phyloP scores from a whole-genome alignment of 2,888 invertebrate species.

The Pasiphila rectangulata region DNA sequence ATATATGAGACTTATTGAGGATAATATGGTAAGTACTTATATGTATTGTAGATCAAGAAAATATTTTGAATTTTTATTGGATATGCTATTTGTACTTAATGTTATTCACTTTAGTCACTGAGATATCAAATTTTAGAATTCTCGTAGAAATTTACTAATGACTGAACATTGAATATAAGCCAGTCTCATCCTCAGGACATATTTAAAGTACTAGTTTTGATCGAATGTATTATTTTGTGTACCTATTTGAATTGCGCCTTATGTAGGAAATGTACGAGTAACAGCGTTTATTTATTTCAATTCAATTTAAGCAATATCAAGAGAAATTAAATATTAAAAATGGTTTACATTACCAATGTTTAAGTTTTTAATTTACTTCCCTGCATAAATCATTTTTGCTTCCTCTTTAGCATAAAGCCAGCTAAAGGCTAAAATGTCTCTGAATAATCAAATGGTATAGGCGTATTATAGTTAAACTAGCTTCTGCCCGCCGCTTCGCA shows the following conservation, averaged over 20 bases:
- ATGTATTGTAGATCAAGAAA: slow-evolving; percentile 15
- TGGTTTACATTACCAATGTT: slow-evolving; percentile 59
- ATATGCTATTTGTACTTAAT: too few relatives aligned
- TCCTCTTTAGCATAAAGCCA: too few relatives aligned
- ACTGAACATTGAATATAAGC: slow-evolving; percentile 7
- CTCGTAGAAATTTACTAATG: not conserved
- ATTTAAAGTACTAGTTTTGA: not conserved
- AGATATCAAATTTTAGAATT: not conserved
- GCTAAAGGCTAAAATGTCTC: too few relatives aligned
- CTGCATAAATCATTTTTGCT: too few relatives aligned
- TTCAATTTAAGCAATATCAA: slow-evolving; percentile 77
- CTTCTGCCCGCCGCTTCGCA: too few relatives aligned
- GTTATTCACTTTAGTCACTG: not conserved
- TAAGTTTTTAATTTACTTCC: slow-evolving; percentile 37
- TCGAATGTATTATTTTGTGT: slow-evolving; percentile 43
- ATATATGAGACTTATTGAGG: slow-evolving; percentile 5
- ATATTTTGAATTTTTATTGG: slow-evolving; percentile 21
- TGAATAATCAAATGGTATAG: too few relatives aligned
- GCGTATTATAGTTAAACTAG: too few relatives aligned
- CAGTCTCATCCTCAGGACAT: not conserved
- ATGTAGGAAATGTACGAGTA: slow-evolving; percentile 64
- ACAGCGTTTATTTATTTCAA: slow-evolving; percentile 67
- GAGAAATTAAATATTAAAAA: slow-evolving; percentile 67
- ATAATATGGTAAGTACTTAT: slow-evolving; percentile 2
- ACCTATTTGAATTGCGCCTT: slow-evolving; percentile 57